These are phyloP conservation scores for Zapornia atra DNA, from an alignment of 2,113 vertebrate genomes.

Conservation along the genomic window DNA sequence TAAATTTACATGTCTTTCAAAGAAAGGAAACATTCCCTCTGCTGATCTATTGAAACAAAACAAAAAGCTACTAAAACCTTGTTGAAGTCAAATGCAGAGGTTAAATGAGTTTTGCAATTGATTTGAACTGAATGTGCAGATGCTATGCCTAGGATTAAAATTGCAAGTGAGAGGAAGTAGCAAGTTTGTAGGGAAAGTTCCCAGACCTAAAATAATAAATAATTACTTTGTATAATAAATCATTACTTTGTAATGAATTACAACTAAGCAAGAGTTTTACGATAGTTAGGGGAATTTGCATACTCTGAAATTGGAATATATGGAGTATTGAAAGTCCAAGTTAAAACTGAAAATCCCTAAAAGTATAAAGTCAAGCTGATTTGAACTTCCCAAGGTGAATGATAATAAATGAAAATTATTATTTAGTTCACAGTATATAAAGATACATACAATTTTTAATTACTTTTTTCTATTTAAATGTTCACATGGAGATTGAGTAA, in stretches of 20 bases:
- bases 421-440: not conserved
- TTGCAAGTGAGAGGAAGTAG: not conserved
- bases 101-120: not conserved
- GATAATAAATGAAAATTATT: not conserved
- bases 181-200: not conserved
- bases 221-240: too few relatives aligned
- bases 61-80: not conserved
- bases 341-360: not conserved
- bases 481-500: not conserved
- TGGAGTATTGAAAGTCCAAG: not conserved
- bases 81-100: not conserved
- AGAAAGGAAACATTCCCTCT: not conserved
- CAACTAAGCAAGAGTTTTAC: not conserved
- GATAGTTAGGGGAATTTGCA: not conserved
- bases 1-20: not conserved
- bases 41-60: not conserved
- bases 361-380: not conserved
- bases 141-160: not conserved
- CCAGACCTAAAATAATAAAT: not conserved
- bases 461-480: too few relatives aligned
- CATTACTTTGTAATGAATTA: not conserved
- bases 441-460: not conserved
- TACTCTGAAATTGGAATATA: not conserved
- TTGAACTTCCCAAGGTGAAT: not conserved
- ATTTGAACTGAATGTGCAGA: not conserved